Conservation (phyloP, 2,797 vertebrate species). For the Ptychobarbus kaznakovi region DNA sequence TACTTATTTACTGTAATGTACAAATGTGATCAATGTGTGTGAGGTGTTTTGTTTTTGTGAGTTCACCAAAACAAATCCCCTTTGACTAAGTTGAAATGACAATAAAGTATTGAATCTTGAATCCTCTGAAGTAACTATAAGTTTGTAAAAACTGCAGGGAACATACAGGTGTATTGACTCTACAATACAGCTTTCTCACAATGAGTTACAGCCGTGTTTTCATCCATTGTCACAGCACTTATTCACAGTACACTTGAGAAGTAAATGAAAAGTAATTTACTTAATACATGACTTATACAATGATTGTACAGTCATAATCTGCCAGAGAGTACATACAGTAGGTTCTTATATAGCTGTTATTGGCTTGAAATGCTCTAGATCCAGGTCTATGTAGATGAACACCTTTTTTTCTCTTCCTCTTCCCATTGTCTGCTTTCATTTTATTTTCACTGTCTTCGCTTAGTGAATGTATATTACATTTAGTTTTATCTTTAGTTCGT, state of each 20-base stretch:
- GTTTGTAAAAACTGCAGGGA: not conserved
- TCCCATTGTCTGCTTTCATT: no score
- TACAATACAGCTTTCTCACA: not conserved
- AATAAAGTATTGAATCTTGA: conserved; percentile 14
- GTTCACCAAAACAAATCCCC: no score
- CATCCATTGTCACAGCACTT: not conserved
- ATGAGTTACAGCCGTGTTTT: not conserved
- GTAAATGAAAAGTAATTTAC: not conserved
- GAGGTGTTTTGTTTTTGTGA: no score
- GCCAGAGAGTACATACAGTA: not conserved
- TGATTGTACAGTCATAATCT: not conserved
- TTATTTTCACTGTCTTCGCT: no score
- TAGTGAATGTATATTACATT: no score
- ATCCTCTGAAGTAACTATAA: not conserved
- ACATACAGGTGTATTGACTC: not conserved
- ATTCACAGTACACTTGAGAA: not conserved
- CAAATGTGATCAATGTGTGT: no score
- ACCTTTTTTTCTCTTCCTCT: no score
- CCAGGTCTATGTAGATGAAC: no score
- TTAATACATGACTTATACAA: not conserved
- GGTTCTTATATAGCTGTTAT: not conserved
- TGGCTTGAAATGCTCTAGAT: no score
- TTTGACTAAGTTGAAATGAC: not conserved
- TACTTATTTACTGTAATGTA: no score
- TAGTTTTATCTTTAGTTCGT: no score